These are phyloP conservation scores for Drosophila prostipennis DNA, from an alignment of 2,888 invertebrate genomes.

Conservation along the genomic window DNA sequence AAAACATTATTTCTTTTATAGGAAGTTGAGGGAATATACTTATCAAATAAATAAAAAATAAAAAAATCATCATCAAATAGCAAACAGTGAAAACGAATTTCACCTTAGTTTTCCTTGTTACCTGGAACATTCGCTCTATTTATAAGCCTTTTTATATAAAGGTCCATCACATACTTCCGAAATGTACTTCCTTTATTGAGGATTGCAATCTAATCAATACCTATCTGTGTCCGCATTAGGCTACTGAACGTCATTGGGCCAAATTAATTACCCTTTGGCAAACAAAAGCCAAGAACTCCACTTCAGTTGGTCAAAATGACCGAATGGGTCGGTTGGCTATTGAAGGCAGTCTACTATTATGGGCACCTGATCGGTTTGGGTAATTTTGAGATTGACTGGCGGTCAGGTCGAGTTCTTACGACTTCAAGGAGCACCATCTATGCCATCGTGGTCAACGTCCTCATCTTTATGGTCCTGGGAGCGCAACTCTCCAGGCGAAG, in stretches of 20 bases:
- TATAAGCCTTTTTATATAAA: too few species aligned
- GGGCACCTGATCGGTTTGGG: background rate
- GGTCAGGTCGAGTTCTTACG: background rate
- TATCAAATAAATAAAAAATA: too few species aligned
- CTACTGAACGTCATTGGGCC: background rate
- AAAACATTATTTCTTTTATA: too few species aligned
- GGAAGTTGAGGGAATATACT: too few species aligned
- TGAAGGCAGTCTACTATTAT: background rate
- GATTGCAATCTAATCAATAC: too few species aligned
- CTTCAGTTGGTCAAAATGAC: constrained; percentile 8
- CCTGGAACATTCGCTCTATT: too few species aligned
- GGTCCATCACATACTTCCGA: too few species aligned
- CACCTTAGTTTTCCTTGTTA: too few species aligned
- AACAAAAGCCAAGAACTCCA: background rate
- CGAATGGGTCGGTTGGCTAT: constrained; percentile 13
- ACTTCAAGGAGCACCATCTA: background rate
- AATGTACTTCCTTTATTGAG: too few species aligned
- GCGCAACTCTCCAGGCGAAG: background rate
- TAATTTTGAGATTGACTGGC: constrained; percentile 20
- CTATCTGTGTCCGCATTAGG: background rate
- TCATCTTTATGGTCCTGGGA: background rate
- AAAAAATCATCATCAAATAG: too few species aligned
- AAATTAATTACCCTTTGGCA: background rate
- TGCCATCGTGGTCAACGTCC: background rate
- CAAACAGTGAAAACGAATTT: too few species aligned